phyloP scores from a whole-genome alignment of 2,113 vertebrate genomes.

The Parus major region DNA sequence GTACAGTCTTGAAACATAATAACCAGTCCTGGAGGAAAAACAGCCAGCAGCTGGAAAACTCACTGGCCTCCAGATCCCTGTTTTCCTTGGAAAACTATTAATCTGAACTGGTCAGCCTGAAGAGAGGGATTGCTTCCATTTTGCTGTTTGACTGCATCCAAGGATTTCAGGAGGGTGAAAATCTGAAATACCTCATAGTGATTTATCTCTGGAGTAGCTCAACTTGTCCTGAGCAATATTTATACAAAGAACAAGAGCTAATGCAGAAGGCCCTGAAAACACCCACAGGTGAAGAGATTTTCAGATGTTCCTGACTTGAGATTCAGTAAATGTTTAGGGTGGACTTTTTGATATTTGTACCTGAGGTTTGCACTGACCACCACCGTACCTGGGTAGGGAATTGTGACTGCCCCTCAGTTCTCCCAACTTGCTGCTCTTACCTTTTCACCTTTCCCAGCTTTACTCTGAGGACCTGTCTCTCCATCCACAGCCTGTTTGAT shows the following conservation, averaged over 20 bases:
- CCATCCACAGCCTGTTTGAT: slow-evolving; percentile 78
- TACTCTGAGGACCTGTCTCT: slow-evolving; percentile 57
- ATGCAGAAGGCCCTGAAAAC: not conserved
- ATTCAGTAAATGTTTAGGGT: not conserved
- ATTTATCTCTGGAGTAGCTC: not conserved
- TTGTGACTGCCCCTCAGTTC: too few species aligned
- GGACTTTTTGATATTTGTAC: not conserved
- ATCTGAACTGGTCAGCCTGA: not conserved
- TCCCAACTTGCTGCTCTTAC: not conserved
- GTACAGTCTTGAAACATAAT: not conserved
- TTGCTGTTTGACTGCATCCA: not conserved
- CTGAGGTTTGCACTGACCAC: not conserved
- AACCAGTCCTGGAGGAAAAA: not conserved
- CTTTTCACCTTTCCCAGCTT: slow-evolving; percentile 55
- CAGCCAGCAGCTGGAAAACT: not conserved
- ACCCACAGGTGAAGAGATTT: not conserved
- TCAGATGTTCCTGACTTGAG: not conserved
- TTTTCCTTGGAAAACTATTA: not conserved
- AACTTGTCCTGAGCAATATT: not conserved
- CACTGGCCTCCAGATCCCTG: not conserved
- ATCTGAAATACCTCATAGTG: not conserved
- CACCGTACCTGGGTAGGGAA: not conserved
- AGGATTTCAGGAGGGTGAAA: not conserved
- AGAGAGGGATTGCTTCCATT: not conserved
- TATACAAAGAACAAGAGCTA: not conserved